Base-by-base conservation (phyloP, 2,113 vertebrate species). In the Colossoma macropomum region DNA sequence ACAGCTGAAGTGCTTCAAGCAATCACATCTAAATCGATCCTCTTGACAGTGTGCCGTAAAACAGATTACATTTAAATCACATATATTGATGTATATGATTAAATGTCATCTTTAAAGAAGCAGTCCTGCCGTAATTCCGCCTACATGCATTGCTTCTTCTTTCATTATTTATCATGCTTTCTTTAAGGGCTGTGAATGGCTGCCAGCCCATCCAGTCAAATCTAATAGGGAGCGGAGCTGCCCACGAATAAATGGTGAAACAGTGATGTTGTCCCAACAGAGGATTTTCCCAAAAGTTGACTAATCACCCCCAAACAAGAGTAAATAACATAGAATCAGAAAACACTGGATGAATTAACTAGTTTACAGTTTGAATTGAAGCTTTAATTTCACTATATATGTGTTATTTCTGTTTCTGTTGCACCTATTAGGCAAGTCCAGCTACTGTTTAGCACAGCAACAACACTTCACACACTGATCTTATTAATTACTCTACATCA, bases 1-100 rank as follows among this genome's bases (percentile, higher is more conserved):
- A 77, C 54, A 19, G 75, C 45, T 34, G 41, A 83, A 82, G 70
- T 63, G 34, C 38, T 69, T 63, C 45, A 66, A 79, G 76, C 75
- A 83, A 63, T 84, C 41, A 60, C 41, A 75, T 23, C 21, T 71
- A 10, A n/a, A 48, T 17, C 73, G 56, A 56, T 63, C 32, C 70
- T 38, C 59, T 16, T 56, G 32, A 48, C 25, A 28, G 1, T 19
- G 30, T 30, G 17, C 34, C 21, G 12, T 32, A 21, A 19, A 19
- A 6, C 11, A 11, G 21, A 38, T 56, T 13, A 25, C n/a, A 45
- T 52, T n/a, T 65, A 19, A 27, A 74, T 48, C 70, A 25, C 19
- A 74, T 9, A 32, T 68, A 66, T 38, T 66, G 63, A 65, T 25
- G 8, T 19, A 27, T 60, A 45, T 1, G 38, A 50, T 65, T 56